Base-by-base conservation (phyloP, 2,797 vertebrate species). In the Centroberyx gerrardi region DNA sequence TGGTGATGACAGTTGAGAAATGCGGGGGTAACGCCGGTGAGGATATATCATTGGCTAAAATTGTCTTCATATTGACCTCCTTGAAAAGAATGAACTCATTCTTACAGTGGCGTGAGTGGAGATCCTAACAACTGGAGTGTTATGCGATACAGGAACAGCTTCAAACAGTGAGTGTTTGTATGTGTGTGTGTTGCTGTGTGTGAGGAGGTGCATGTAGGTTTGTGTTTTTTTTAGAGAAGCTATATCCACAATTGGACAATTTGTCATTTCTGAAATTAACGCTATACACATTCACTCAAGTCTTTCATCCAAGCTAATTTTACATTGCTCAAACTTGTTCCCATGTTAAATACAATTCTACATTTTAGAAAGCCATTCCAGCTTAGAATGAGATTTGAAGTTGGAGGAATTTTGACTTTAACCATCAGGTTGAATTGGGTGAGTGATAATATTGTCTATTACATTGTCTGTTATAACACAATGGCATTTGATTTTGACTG, bases 1-100 rank as follows among this genome's bases (percentile, higher is more conserved):
- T 93, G 87, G 89, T 75, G 89, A 72, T 87, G 89, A 94, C 93
- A 95, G 88, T 80, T 93, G 92, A 94, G 90, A 95, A 93, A 93
- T 88, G 90, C 79, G 68, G 78, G 46, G 80, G 63, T 61, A 22
- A 64, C 83, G 87, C 81, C 85, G 59, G 77, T 76, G 87, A 72
- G 90, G 85, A 92, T 77, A 79, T 74, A 94, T 93, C 89, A 90
- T 87, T 76, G 75, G 83, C 89, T 84, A 90, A 91, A 91, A 94
- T 84, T 87, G 87, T 88, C 84, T 87, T 86, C 87, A 83, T 87
- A 94, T 92, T 94, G 94, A 94, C 92, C 92, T 89, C 82, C 77
- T 84, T 76, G 83, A 87, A 89, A 92, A 88, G 78, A 87, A 93
- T 92, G 87, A 86, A 84, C 84, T 93, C 66, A 72, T 91, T 92